Evolutionary conservation across 2,113 vertebrate genomes (phyloP).

Genomic region (Turnix velox): DNA sequence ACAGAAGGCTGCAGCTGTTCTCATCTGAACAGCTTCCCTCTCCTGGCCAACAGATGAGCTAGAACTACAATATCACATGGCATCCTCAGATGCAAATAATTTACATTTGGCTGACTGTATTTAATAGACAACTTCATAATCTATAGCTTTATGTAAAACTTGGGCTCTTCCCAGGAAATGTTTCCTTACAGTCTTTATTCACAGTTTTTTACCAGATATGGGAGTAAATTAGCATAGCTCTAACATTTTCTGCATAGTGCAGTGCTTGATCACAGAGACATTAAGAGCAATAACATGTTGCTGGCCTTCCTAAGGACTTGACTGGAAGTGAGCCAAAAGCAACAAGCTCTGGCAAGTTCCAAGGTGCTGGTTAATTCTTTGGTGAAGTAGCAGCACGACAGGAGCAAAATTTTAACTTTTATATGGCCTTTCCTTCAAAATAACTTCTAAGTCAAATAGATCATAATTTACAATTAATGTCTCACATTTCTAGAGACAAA

Average conservation of each 20-base stretch:
- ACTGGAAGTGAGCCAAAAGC: constrained; percentile 29
- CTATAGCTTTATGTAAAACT: not conserved
- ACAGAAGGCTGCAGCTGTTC: not conserved
- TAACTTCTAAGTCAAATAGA: not conserved
- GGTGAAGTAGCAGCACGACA: not conserved
- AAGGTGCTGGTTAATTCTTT: constrained; percentile 1
- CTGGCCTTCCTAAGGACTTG: constrained; percentile 22
- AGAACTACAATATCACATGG: not conserved
- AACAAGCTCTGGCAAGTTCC: constrained; percentile 42
- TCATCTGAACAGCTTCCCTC: not conserved
- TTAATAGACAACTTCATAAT: not conserved
- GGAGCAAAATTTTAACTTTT: constrained; percentile 10
- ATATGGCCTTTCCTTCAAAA: not conserved
- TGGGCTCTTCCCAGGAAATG: not conserved
- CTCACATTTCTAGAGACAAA: not conserved
- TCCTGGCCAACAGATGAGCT: not conserved
- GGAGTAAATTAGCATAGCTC: not conserved
- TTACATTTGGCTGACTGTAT: not conserved
- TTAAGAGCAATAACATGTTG: not conserved
- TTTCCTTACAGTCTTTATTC: not conserved
- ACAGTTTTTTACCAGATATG: not conserved
- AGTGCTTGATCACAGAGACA: constrained; percentile 12
- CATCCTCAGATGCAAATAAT: not conserved
- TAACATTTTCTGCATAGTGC: not conserved
- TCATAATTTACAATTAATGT: not conserved